Percentiles rank a stretch among this genome's conserved stretches.
phyloP scores from a whole-genome alignment of 2,888 invertebrate genomes.

The Oxyteleia sp. region DNA sequence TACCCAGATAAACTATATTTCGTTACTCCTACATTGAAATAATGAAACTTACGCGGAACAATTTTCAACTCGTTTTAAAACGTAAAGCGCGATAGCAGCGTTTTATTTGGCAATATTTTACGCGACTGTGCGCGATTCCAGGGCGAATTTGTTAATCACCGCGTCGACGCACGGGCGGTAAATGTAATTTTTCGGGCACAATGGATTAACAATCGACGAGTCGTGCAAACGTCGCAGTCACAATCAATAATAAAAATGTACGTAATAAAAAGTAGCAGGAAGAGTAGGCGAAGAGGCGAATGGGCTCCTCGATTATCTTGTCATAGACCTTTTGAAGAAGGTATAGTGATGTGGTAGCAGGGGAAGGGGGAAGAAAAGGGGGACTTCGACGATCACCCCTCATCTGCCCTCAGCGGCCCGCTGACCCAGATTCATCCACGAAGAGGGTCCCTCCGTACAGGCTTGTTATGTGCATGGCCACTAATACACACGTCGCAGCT shows the following conservation, averaged over 20 bases:
- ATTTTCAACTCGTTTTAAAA: slow-evolving; percentile 21
- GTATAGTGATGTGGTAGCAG: slow-evolving; percentile 41
- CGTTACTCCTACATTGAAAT: slow-evolving; percentile 30
- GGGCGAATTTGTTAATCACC: not conserved
- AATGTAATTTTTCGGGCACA: slow-evolving; percentile 1
- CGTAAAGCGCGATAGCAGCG: slow-evolving; percentile 8
- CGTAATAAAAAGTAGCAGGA: slow-evolving; percentile 39
- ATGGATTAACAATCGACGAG: slow-evolving; percentile 18
- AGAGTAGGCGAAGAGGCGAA: slow-evolving; percentile 40
- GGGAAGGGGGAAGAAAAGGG: slow-evolving; percentile 67
- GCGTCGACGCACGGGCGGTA: not conserved
- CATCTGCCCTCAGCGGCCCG: slow-evolving; percentile 85
- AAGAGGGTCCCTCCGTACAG: slow-evolving; percentile 72
- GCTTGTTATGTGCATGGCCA: slow-evolving; percentile 67
- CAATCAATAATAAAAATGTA: slow-evolving; percentile 32
- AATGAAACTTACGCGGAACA: slow-evolving; percentile 31
- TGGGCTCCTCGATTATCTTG: slow-evolving; percentile 82
- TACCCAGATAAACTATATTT: slow-evolving; percentile 48
- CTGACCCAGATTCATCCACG: slow-evolving; percentile 84
- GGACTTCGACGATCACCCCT: slow-evolving; percentile 80
- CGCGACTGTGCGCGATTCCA: slow-evolving; percentile 18
- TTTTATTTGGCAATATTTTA: slow-evolving; percentile 23
- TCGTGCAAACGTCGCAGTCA: slow-evolving; percentile 11
- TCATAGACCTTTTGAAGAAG: slow-evolving; percentile 82
- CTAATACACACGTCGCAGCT: slow-evolving; percentile 78